Evolutionary conservation across 2,797 vertebrate genomes (phyloP), one percentile per base, ranked within the genome.

Genomic region (Cossypha polioptera): DNA sequence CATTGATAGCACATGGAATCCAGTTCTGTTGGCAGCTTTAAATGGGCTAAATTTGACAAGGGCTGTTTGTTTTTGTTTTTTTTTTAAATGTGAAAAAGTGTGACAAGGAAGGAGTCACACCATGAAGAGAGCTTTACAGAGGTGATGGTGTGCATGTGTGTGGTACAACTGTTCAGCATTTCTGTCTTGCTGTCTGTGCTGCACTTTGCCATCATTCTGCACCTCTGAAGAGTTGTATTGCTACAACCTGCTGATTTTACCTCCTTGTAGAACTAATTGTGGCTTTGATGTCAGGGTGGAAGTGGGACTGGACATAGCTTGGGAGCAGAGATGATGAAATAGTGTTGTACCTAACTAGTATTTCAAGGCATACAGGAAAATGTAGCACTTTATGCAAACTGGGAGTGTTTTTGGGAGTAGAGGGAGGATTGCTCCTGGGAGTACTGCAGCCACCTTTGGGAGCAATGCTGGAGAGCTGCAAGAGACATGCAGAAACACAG

Each of bases 281-380:
- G 59, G 21, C 14, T 79, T 88, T 75, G 73, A 57, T 78, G 48
- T 73, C 3, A 31, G 51, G 67, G 43, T 40, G 28, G 40, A 42
- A 92, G 58, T 58, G 72, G 40, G 50, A 74, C 78, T 45, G 68
- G 58, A 8, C 24, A 1, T 77, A 67, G 54, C n/a, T 51, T 74
- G 91, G 54, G 68, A 69, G 45, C 76, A 24, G 54, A 59, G 57
- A 20, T 88, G 50, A 65, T 40, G 38, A 67, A 50, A 74, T 77
- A 88, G 53, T 71, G 5, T 78, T 84, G 67, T 85, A 88, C 88
- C 95, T 59, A 51, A 43, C 24, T 63, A 74, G 90, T 94, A 75
- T 97, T 90, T 90, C 71, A 69, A 80, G 91, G 76, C 47, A 2
- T 42, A 29, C 67, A 62, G 53, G 53, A 90, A 90, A 88, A 67